Evolutionary conservation across 2,888 invertebrate species (phyloP), one percentile per base, ranked within the genome.

Genomic region (Sphaeridia pumilis): DNA sequence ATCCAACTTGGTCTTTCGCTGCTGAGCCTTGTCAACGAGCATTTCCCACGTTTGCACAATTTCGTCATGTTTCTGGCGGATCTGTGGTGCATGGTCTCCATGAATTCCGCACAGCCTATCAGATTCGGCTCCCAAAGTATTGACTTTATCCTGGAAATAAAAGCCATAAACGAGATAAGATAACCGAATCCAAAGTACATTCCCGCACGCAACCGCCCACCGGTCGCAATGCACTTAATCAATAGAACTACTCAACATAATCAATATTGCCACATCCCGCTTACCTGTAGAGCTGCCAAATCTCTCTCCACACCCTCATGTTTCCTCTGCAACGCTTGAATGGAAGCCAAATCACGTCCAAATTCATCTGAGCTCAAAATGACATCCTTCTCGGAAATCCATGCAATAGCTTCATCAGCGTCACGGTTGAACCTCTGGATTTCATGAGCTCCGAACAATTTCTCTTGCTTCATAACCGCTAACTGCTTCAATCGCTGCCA

Each of bases 361-460:
- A 89, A 93, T 69, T 98, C 98, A 67, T 98, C 97, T 0, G 90
- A 87, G 0, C 93, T 92, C 17, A 98, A 76, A 2, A 95, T 89
- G 0, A 87, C 88, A 68, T 95, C 94, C 73, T 98, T 98, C 74
- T 98, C 98, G 3, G 88, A 87, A 67, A 98, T 97, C 98, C 98
- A 98, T 24, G 94, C 90, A 68, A 97, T 90, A 10, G 97, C 95
- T 74, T 99, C 98, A 69, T 98, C 95, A 1, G 97, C 94, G 74
- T 98, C 97, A 57, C 95, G 83, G 74, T 98, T 97, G 74, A 95
- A 97, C 52, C 92, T 81, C 73, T 98, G 97, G 66, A 98, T 95
- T 75, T 99, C 97, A 70, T 97, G 97, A 1, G 98, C 98, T 1
- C 98, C 98, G 71, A 93, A 97, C 34, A 98, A 74, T 58, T 92